Base-by-base conservation (phyloP, 2,888 invertebrate genomes). In the Cryptocheilus praepositus region DNA sequence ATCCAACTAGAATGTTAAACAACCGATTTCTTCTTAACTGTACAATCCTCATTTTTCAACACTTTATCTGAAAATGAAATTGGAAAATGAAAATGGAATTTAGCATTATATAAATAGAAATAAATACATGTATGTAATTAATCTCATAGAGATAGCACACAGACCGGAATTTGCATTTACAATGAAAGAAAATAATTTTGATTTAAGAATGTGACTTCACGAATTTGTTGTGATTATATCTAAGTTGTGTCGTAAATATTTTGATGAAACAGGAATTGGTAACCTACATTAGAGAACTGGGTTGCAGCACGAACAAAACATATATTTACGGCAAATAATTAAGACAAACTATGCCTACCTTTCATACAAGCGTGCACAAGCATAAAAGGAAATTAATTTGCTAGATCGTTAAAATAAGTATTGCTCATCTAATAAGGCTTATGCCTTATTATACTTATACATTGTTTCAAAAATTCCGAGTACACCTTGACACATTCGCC, bases 41-140 rank as follows among this genome's bases (percentile, higher is more conserved):
- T 19, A 88, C 81, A 51, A 89, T 88, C 75, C 88, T 82, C 89
- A 89, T 89, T 71, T 80, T 18, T n/a, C 16, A 49, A 49, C 18
- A 49, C 2, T 49, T 15, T 52, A 61, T 16, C 80, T 79, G 49
- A 21, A 77, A 78, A 66, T n/a, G 46, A 16, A 22, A 53, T n/a
- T n/a, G n/a, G n/a, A n/a, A n/a, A n/a, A 55, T 46, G 28, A 5
- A 5, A 28, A 28, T 28, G 28, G 28, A 28, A 28, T 28, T 28
- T 28, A n/a, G n/a, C n/a, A n/a, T n/a, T n/a, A n/a, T n/a, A n/a
- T 28, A 28, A 28, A 28, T 28, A 7, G 3, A 28, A 28, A 28
- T 28, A n/a, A n/a, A n/a, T n/a, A n/a, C n/a, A n/a, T n/a, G n/a
- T n/a, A n/a, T n/a, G n/a, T n/a, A n/a, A n/a, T n/a, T n/a, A n/a